Conservation (phyloP, 2,797 vertebrate species). For the Cuculus canorus region DNA sequence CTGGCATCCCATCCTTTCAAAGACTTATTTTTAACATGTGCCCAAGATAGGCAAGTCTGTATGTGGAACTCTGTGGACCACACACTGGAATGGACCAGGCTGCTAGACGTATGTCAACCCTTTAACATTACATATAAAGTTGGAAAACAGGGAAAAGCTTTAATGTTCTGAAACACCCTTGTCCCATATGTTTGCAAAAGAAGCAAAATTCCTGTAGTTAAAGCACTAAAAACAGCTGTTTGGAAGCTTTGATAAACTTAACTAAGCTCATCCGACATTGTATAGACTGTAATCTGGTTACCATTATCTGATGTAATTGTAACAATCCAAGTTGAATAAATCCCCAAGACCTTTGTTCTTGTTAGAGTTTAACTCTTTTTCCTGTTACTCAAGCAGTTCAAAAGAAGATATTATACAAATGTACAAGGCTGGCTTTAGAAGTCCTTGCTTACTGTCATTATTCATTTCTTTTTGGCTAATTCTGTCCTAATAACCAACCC, state of each 20-base stretch:
- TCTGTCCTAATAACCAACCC: neutral
- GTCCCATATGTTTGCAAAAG: neutral
- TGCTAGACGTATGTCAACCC: slow-evolving; percentile 85
- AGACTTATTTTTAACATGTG: slow-evolving; percentile 91
- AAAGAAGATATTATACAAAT: neutral
- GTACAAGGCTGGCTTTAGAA: neutral
- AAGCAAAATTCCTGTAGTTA: neutral
- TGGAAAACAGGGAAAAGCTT: neutral
- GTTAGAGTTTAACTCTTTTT: neutral
- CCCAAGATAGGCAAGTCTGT: slow-evolving; percentile 95
- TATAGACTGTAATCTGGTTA: neutral
- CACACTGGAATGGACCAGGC: slow-evolving; percentile 92
- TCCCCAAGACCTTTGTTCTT: neutral
- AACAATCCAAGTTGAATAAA: neutral
- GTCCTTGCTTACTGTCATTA: neutral
- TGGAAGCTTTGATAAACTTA: neutral
- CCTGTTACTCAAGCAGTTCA: neutral
- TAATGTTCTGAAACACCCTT: neutral
- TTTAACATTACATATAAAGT: neutral
- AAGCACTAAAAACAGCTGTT: neutral
- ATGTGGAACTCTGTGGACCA: slow-evolving; percentile 91
- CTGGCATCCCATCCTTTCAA: slow-evolving; percentile 93
- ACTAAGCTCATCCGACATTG: neutral
- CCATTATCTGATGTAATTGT: neutral
- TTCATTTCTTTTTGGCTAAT: neutral